Conservation (phyloP, 53 echinoderm and acorn worm species). For the Henricia sp. region DNA sequence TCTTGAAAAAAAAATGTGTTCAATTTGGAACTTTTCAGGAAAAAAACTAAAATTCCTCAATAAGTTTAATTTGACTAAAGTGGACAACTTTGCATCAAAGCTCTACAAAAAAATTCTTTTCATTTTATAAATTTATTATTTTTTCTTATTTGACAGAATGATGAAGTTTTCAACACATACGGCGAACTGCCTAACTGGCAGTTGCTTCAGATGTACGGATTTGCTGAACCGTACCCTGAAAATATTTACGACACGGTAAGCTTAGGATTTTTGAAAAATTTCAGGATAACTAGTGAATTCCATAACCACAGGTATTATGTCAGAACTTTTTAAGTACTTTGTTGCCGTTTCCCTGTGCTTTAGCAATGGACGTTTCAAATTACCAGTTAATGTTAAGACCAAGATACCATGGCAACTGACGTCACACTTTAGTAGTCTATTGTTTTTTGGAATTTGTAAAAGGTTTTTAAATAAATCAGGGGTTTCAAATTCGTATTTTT, state of each 20-base stretch:
- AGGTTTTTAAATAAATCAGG: background rate
- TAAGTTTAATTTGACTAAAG: no score
- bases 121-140: no score
- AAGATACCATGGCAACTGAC: background rate
- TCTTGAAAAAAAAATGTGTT: no score
- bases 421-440: no score
- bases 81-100: no score
- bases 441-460: no score
- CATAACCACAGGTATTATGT: no score
- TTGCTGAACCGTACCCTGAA: slow-evolving; percentile 87
- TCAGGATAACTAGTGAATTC: background rate
- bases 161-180: slow-evolving; percentile 96
- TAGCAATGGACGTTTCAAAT: no score
- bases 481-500: background rate
- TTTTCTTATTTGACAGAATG: slow-evolving; percentile 59
- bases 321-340: background rate
- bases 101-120: no score
- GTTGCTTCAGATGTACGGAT: slow-evolving; percentile 97
- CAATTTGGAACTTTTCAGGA: no score
- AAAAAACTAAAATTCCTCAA: no score
- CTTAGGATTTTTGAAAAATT: background rate
- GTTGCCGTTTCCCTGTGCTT: no score
- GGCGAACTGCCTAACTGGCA: slow-evolving; percentile 94
- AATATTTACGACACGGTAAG: slow-evolving; percentile 91
- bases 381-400: background rate